Percentiles rank a stretch among this genome's conserved stretches.
Conservation (phyloP, 2,113 vertebrate genomes). For the Mobula birostris region DNA sequence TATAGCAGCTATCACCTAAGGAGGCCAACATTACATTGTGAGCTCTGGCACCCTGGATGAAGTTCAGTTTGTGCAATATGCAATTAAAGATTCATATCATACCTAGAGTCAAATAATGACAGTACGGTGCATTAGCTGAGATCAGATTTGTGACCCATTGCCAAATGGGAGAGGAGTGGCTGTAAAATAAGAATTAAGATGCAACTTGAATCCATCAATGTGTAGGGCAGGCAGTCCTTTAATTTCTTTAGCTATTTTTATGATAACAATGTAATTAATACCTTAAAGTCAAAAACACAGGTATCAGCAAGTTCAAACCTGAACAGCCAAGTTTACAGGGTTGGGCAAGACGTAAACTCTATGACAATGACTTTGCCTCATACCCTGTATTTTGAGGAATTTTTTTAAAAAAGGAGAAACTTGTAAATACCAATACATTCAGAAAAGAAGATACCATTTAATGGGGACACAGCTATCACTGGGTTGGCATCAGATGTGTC, state of each 20-base stretch:
- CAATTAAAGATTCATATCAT: neutral
- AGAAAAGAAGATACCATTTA: neutral
- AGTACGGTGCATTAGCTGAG: neutral
- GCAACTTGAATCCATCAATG: neutral
- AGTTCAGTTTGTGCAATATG: neutral
- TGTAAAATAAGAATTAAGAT: neutral
- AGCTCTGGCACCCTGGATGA: neutral
- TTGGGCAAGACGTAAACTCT: neutral
- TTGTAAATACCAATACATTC: neutral
- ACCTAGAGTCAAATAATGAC: neutral
- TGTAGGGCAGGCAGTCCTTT: neutral
- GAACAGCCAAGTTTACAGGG: neutral
- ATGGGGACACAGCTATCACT: neutral
- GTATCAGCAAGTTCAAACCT: neutral
- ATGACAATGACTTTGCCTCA: neutral
- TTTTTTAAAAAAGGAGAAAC: too few relatives aligned
- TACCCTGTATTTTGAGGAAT: neutral
- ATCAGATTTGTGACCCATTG: neutral
- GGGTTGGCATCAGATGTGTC: neutral
- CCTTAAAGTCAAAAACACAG: neutral
- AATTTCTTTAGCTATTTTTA: neutral
- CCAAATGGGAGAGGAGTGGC: neutral
- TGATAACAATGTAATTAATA: neutral
- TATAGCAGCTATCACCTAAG: neutral
- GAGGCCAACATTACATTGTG: neutral